Evolutionary conservation across 2,888 invertebrate genomes (phyloP), one percentile per base, ranked within the genome.

Genomic region (Lycia hirtaria): DNA sequence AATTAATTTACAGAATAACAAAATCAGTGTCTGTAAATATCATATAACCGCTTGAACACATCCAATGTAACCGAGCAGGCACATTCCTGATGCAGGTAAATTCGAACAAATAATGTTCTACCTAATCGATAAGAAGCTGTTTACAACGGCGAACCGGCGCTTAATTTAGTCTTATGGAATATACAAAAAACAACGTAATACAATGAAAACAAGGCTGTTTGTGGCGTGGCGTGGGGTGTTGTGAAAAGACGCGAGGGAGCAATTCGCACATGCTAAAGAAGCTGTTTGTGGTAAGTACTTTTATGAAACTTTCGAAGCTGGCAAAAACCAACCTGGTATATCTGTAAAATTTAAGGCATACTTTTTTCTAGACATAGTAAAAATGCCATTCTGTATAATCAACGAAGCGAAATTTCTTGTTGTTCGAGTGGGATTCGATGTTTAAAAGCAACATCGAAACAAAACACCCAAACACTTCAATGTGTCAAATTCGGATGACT

Each of bases 61-160:
- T 20, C 5, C 22, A 33, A 33, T 22, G 45, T 44, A 32, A 22
- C 4, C 24, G 24, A n/a, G 10, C 47, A 12, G 20, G 40, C 26
- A 32, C 20, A 41, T 17, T 24, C 38, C 17, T 7, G 15, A 37
- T 53, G 45, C 38, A 45, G 41, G 33, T 41, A 47, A 40, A 48
- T 40, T 40, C 22, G 17, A 32, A 32, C 17, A 54, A 55, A 55
- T 48, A 55, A 35, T 12, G 47, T 30, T 26, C 35, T n/a, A 28
- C 35, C 35, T 41, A 43, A 55, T 55, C 48, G 48, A 55, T 48
- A 48, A 47, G 32, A 47, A 33, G 22, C 28, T 41, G 48, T 48
- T 55, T 48, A 55, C 54, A 4, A 40, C 41, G 19, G 35, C 14
- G 4, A 19, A 4, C 17, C 33, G 10, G 41, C 41, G 48, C 35